phyloP scores from a whole-genome alignment of 1,140 invertebrate species.

The Calephelis nemesis region DNA sequence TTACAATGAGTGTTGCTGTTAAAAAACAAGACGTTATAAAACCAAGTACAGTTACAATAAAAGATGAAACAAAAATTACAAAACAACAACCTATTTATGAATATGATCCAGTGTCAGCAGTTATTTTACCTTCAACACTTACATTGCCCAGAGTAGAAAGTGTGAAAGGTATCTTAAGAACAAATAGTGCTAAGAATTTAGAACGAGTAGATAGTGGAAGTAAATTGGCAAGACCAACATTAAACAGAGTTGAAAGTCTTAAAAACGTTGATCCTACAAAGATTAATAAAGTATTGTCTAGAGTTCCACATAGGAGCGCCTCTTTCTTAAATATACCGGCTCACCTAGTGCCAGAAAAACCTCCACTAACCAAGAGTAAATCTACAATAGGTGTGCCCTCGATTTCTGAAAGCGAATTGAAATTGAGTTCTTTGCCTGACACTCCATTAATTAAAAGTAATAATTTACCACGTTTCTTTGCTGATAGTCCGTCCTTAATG shows the following conservation, averaged over 20 bases:
- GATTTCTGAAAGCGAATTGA: slow-evolving; percentile 51
- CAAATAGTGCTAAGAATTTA: slow-evolving; percentile 58
- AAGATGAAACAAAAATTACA: slow-evolving; percentile 65
- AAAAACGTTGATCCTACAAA: slow-evolving; percentile 69
- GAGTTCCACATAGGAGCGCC: slow-evolving; percentile 73
- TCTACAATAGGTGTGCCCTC: slow-evolving; percentile 62
- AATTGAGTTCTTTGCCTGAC: slow-evolving; percentile 68
- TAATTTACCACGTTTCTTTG: slow-evolving; percentile 75
- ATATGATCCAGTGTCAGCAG: slow-evolving; percentile 58
- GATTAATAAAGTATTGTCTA: slow-evolving; percentile 67
- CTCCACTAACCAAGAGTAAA: slow-evolving; percentile 64
- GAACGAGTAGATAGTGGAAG: slow-evolving; percentile 58
- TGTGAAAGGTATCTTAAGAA: slow-evolving; percentile 67
- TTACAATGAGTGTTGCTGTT: slow-evolving; percentile 62
- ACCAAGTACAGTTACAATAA: slow-evolving; percentile 65
- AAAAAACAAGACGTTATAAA: slow-evolving; percentile 70
- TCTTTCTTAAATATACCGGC: slow-evolving; percentile 74
- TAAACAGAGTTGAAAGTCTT: slow-evolving; percentile 70
- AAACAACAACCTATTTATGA: slow-evolving; percentile 56
- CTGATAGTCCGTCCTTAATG: slow-evolving; percentile 58
- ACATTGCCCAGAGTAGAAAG: slow-evolving; percentile 67
- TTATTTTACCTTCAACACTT: slow-evolving; percentile 54
- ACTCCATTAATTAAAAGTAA: slow-evolving; percentile 75
- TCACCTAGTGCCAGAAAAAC: slow-evolving; percentile 62
- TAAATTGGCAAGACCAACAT: slow-evolving; percentile 45